Evolutionary conservation across 2,113 vertebrate genomes (phyloP).

Genomic region (Tympanuchus pallidicinctus): DNA sequence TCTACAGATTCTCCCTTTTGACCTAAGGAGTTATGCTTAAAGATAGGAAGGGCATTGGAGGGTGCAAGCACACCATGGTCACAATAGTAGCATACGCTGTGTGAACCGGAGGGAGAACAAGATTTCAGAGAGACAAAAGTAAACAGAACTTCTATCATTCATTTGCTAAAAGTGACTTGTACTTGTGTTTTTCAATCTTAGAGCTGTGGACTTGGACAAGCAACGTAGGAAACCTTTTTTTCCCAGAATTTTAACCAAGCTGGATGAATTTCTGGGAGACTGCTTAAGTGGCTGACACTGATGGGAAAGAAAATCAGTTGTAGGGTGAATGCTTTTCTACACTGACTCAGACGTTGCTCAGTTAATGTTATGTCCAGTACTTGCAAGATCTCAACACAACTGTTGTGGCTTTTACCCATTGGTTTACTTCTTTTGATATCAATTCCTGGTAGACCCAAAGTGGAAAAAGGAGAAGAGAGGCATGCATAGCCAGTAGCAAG

Average conservation of each 20-base stretch:
- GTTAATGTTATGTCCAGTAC: conserved; percentile 37
- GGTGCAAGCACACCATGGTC: rapidly evolving
- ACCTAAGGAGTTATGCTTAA: background rate
- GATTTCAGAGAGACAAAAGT: background rate
- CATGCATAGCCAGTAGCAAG: background rate
- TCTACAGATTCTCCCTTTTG: background rate
- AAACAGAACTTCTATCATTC: background rate
- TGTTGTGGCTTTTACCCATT: conserved; percentile 56
- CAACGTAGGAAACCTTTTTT: conserved; percentile 23
- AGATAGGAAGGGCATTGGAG: background rate
- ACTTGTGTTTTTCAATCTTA: background rate
- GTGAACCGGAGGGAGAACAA: background rate
- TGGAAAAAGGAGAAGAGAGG: background rate
- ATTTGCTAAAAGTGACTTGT: background rate
- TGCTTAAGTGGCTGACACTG: conserved; percentile 46
- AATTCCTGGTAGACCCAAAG: background rate
- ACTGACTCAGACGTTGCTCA: conserved; percentile 56
- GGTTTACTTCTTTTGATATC: conserved; percentile 5
- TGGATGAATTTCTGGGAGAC: conserved; percentile 49
- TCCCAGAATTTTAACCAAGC: conserved; percentile 67
- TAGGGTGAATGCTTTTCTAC: conserved; percentile 30
- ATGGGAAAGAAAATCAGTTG: conserved; percentile 61
- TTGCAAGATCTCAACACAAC: conserved; percentile 28
- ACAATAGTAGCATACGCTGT: background rate
- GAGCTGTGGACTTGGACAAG: conserved; percentile 50